Conservation (phyloP, 1,140 invertebrate genomes). For the Dysdera silvatica region DNA sequence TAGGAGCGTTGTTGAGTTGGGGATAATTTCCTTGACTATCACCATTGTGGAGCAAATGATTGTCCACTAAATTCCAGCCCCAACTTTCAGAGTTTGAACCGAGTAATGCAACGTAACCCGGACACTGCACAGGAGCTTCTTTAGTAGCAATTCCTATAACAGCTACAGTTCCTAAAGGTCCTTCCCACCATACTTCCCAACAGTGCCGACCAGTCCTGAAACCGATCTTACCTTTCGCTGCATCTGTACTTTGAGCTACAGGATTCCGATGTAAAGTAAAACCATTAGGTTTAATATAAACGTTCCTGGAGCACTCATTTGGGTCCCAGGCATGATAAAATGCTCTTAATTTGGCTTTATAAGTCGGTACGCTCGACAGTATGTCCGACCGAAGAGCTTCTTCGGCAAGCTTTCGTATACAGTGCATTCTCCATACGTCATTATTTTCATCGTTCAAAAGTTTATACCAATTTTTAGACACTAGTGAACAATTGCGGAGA, state of each 20-base stretch:
- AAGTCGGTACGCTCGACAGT: constrained; percentile 76
- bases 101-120: constrained; percentile 87
- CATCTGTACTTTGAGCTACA: constrained; percentile 97
- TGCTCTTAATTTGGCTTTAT: constrained; percentile 88
- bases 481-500: constrained; percentile 76
- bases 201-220: constrained; percentile 88
- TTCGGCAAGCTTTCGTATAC: constrained; percentile 74
- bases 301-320: constrained; percentile 91
- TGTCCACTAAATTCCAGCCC: constrained; percentile 99
- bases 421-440: constrained; percentile 89
- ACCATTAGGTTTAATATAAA: constrained; percentile 93
- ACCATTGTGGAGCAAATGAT: constrained; percentile 92
- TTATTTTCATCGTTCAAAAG: constrained; percentile 89
- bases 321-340: constrained; percentile 96
- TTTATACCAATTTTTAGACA: constrained; percentile 88
- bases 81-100: constrained; percentile 95
- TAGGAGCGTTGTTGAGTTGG: constrained; percentile 89
- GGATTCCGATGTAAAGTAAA: constrained; percentile 97
- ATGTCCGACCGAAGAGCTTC: constrained; percentile 89
- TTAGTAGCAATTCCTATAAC: constrained; percentile 93
- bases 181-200: constrained; percentile 99
- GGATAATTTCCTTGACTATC: constrained; percentile 93
- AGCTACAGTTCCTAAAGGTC: constrained; percentile 89
- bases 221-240: constrained; percentile 84
- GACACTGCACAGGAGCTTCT: constrained; percentile 77